Conservation (phyloP, 1,140 invertebrate genomes). For the Orius laevigatus region DNA sequence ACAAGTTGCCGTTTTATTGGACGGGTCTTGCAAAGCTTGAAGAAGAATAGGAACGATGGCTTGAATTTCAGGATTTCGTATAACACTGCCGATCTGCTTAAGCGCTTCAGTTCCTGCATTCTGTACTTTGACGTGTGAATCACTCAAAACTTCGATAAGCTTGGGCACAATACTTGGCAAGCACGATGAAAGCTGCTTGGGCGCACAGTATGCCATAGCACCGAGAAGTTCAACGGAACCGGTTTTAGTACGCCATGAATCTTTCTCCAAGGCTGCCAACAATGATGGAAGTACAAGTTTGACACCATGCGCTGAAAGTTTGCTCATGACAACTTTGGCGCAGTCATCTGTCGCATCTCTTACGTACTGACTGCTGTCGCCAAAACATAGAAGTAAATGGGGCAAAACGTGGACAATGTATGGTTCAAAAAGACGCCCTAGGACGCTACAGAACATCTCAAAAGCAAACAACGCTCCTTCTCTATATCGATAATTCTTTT, state of each 20-base stretch:
- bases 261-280: constrained; percentile 83
- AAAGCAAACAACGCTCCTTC: constrained; percentile 94
- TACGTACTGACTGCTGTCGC: constrained; percentile 83
- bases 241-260: constrained; percentile 97
- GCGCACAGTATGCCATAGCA: constrained; percentile 95
- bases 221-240: constrained; percentile 92
- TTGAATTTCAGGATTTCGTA: constrained; percentile 97
- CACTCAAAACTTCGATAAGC: constrained; percentile 89
- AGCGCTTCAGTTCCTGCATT: constrained; percentile 88
- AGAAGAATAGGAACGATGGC: constrained; percentile 83
- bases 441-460: constrained; percentile 89
- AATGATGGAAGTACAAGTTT: constrained; percentile 84
- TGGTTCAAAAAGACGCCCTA: constrained; percentile 93
- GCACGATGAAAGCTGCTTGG: constrained; percentile 94
- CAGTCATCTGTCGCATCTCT: constrained; percentile 85
- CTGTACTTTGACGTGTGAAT: constrained; percentile 97
- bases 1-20: constrained; percentile 83
- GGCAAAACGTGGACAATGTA: constrained; percentile 96
- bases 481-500: constrained; percentile 82
- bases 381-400: constrained; percentile 87
- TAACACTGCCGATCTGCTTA: constrained; percentile 92
- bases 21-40: constrained; percentile 90
- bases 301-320: constrained; percentile 89
- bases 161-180: constrained; percentile 97
- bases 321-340: constrained; percentile 90